Evolutionary conservation across 2,888 invertebrate species (phyloP).

Genomic region (Euzetes globulus): DNA sequence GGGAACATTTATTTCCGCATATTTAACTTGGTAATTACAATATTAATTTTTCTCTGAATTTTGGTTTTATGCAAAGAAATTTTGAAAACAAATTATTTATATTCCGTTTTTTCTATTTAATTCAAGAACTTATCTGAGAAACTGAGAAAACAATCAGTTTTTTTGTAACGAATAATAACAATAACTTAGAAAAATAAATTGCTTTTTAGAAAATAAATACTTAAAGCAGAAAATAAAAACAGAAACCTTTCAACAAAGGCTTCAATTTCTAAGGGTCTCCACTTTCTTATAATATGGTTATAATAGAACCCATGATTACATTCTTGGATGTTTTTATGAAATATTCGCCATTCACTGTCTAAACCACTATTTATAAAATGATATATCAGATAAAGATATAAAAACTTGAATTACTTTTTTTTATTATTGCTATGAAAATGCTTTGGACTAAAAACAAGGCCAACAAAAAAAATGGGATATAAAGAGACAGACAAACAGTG

Average conservation of each 20-base stretch:
- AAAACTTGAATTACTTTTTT: conserved; percentile 10
- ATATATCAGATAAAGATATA: conserved; percentile 10
- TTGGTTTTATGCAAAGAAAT: too few relatives aligned
- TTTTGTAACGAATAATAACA: not conserved
- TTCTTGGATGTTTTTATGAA: conserved; percentile 6
- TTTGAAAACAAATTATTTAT: too few relatives aligned
- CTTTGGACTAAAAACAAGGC: conserved; percentile 1
- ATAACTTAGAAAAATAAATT: not conserved
- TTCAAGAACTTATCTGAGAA: too few relatives aligned
- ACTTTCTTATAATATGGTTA: not conserved
- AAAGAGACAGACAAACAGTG: not conserved
- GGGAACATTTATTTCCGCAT: too few relatives aligned
- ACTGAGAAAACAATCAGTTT: not conserved
- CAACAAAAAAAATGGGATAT: not conserved
- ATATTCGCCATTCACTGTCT: not conserved
- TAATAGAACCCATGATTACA: not conserved
- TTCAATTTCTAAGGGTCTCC: not conserved
- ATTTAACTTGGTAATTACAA: too few relatives aligned
- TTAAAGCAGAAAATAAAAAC: not conserved
- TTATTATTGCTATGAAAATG: not conserved
- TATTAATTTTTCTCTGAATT: too few relatives aligned
- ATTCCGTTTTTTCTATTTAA: too few relatives aligned
- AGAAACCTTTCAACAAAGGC: not conserved
- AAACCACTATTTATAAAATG: conserved; percentile 6
- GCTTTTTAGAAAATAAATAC: not conserved